Evolutionary conservation across 23 tunicate species (phyloP), one percentile per base, ranked within the genome.

Genomic region (Botrylloides violaceus): DNA sequence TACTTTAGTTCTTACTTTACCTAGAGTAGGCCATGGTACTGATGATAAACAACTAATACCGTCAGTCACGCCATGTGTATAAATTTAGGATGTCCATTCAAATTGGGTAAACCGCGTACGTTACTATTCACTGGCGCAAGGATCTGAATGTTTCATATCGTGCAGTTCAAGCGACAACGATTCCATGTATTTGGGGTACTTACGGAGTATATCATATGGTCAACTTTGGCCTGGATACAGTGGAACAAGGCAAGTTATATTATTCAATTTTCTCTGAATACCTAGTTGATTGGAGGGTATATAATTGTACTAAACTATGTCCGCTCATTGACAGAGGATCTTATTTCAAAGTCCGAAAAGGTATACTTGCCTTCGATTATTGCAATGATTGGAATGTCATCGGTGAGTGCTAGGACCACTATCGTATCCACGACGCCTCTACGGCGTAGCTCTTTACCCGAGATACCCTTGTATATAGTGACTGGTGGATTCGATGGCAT

Each of bases 401-500:
- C 21, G 97, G 97, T 90, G 43, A 32, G 84, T 68, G 21, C 6
- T n/a, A n/a, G n/a, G n/a, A n/a, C n/a, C n/a, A n/a, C n/a, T n/a
- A n/a, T n/a, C n/a, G n/a, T n/a, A n/a, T n/a, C n/a, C n/a, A n/a
- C n/a, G n/a, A n/a, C n/a, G n/a, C n/a, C n/a, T n/a, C n/a, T n/a
- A n/a, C n/a, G n/a, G n/a, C n/a, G n/a, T n/a, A n/a, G n/a, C n/a
- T n/a, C n/a, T n/a, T 60, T 60, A 43, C 53, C 64, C n/a, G n/a
- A n/a, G n/a, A 60, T 1, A 23, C 30, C 19, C 0, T 65, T 65
- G 12, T 28, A 0, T 63, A 29, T 57, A 90, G 97, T 83, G 4
- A 90, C 97, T 49, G 97, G 97, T 20, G 76, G 97, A 34, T 83
- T 79, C 53, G 97, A 90, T 58, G 84, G 97, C 2, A 38, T 83